Percentiles rank a stretch among this genome's conserved stretches.
phyloP scores from a whole-genome alignment of 2,113 vertebrate genomes.

The Ciconia maguari region DNA sequence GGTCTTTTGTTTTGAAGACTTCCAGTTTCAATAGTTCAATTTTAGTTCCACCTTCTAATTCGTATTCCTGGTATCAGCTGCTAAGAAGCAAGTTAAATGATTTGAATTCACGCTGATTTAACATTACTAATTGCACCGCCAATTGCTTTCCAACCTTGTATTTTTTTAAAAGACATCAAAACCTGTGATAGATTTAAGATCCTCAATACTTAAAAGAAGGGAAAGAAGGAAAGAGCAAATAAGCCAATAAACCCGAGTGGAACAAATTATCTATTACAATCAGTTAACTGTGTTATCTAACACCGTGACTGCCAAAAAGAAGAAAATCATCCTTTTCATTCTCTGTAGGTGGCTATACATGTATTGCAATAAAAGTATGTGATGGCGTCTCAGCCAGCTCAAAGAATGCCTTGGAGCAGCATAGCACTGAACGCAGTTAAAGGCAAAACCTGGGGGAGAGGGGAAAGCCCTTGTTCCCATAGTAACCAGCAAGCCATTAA shows the following conservation, averaged over 20 bases:
- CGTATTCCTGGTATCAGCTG: conserved; percentile 59
- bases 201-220: conserved; percentile 36
- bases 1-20: conserved; percentile 51
- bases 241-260: conserved; percentile 48
- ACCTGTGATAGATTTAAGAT: conserved; percentile 34
- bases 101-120: conserved; percentile 66
- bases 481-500: conserved; percentile 56
- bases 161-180: conserved; percentile 67
- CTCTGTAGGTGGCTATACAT: conserved; percentile 32
- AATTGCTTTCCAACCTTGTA: conserved; percentile 55
- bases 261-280: conserved; percentile 62
- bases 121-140: conserved; percentile 64
- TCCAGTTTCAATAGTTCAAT: conserved; percentile 54
- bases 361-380: background rate
- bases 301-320: conserved; percentile 8
- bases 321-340: conserved; percentile 41
- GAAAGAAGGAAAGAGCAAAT: conserved; percentile 37
- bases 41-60: conserved; percentile 67
- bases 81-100: conserved; percentile 67
- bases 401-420: conserved; percentile 9
- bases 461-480: conserved; percentile 65
- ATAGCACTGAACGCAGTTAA: conserved; percentile 40
- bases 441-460: conserved; percentile 46
- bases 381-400: conserved; percentile 41
- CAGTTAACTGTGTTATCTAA: conserved; percentile 45